Evolutionary conservation across 2,888 invertebrate species (phyloP), one percentile per base, ranked within the genome.

Genomic region (Polymixis lichenea): DNA sequence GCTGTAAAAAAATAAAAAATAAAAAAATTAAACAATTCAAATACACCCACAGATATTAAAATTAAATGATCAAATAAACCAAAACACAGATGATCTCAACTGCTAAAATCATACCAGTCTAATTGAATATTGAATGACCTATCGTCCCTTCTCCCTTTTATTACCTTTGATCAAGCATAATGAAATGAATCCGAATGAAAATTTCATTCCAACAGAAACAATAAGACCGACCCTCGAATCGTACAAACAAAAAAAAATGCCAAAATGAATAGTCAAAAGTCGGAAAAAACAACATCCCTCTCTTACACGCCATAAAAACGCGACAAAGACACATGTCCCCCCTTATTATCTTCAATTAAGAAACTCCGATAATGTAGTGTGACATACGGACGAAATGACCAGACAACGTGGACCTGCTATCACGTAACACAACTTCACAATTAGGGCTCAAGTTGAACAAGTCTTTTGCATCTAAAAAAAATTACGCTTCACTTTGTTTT

Each of bases 281-380:
- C 92, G 92, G 95, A 95, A 95, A 95, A 93, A 92, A 91, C 93
- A 92, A 93, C 92, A 92, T 94, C 93, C 93, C 92, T 93, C 93
- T 92, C 94, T 93, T 92, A 92, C 93, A 93, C 93, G 91, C 95
- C 94, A 95, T 95, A 95, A 95, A 95, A 95, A 95, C 94, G 93
- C 92, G 96, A 95, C 96, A 95, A 93, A 96, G 96, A 96, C 95
- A 96, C 93, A 96, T 96, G 95, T 95, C 95, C 93, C 91, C 94
- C 94, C 95, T 95, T 95, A 96, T 96, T 96, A 96, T 96, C 95
- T 95, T 96, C 96, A 96, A 96, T 96, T 96, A 96, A 95, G 96
- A 95, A 94, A 91, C 94, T 91, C 93, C 92, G 95, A 96, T 96
- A 96, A 95, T 95, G 92, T 93, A 92, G 93, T 93, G 93, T 95